Evolutionary conservation across 1,140 invertebrate genomes (phyloP), one percentile per base, ranked within the genome.

Genomic region (Diabrotica undecimpunctata): DNA sequence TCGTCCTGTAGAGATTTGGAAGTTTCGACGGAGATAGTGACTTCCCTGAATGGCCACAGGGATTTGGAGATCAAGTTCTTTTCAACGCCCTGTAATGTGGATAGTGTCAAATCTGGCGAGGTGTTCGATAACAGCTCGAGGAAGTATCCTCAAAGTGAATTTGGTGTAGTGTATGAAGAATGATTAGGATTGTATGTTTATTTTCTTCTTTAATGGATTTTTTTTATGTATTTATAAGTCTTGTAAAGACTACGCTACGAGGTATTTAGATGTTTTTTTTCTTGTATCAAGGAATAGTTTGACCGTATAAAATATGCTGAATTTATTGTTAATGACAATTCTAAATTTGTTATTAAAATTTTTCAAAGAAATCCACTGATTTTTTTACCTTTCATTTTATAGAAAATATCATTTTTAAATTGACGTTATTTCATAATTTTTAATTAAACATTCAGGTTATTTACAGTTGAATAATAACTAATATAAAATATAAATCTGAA

Each of bases 21-120:
- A 75, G 88, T 91, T n/a, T 90, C 88, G 0, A 89, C 89, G 11
- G 87, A 90, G 70, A 90, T 91, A 63, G 87, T 91, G 39, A 90
- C 88, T 14, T 90, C 89, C 62, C 84, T 85, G 54, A 89, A 90
- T 74, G 89, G 89, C 5, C 89, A 90, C 73, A 81, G 89, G 55
- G 89, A 91, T 76, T 79, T 91, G 69, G 89, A 92, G 78, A 91
- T 91, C 72, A 89, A 88, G 72, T 88, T 91, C 36, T 62, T 62
- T 50, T 62, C 59, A 5, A 41, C 59, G 12, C 46, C 61, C 10
- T 52, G 61, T 10, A 6, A 7, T 36, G 61, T 12, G 51, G 61
- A 38, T 37, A 36, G 52, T 38, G 61, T 12, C 14, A 53, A 12
- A 38, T 41, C 11, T 51, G 5, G 4, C 25, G 25, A 25, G 25